Conservation (phyloP, 2,113 vertebrate genomes). For the Gallinago jamesoni region DNA sequence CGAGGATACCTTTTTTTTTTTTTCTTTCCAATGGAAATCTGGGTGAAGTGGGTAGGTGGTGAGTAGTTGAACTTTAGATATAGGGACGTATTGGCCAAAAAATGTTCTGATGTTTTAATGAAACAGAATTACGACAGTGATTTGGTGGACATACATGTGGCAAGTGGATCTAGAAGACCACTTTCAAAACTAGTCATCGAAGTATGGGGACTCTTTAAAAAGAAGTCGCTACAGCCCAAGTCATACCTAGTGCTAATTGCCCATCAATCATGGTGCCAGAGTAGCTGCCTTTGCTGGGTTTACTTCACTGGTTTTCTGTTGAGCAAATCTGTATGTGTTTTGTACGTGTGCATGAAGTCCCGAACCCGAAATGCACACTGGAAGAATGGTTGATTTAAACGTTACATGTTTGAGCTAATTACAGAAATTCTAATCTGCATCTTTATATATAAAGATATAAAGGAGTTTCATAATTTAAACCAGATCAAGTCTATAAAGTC, state of each 20-base stretch:
- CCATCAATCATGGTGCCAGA: not conserved
- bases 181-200: not conserved
- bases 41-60: not conserved
- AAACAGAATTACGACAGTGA: not conserved
- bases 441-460: not conserved
- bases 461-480: conserved; percentile 37
- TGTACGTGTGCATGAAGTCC: not conserved
- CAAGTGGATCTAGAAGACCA: not conserved
- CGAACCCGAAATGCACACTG: not conserved
- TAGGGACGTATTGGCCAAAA: not conserved
- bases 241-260: not conserved
- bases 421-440: conserved; percentile 28
- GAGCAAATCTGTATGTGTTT: not conserved
- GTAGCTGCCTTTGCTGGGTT: not conserved
- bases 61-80: not conserved
- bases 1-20: not conserved
- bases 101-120: not conserved
- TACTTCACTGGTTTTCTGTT: not conserved
- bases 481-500: conserved; percentile 38
- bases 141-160: not conserved
- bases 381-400: not conserved
- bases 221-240: not conserved
- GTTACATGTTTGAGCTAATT: conserved; percentile 13
- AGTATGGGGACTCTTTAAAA: not conserved
- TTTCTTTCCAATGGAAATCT: not conserved